These are phyloP conservation scores for Peromyscus polionotus DNA, from an alignment of 2,113 vertebrate genomes.

Conservation along the genomic window DNA sequence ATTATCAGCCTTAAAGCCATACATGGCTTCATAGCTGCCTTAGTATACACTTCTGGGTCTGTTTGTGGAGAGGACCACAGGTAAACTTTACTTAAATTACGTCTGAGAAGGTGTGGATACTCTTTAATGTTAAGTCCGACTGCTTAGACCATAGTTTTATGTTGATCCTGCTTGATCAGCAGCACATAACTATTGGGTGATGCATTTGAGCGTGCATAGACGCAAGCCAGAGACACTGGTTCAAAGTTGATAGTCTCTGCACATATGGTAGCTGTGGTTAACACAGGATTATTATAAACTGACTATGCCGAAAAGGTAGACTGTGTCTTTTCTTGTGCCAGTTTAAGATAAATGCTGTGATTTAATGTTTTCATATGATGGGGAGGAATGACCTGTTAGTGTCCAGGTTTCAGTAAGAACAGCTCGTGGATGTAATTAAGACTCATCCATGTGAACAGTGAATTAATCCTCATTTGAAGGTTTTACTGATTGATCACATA, in stretches of 20 bases:
- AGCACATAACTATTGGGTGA: background rate
- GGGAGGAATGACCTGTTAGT: slow-evolving; percentile 24
- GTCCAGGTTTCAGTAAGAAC: slow-evolving; percentile 20
- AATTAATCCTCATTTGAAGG: slow-evolving; percentile 59
- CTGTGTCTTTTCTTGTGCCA: background rate
- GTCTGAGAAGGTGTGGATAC: background rate
- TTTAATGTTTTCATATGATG: background rate
- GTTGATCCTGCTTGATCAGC: background rate
- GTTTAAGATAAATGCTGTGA: background rate
- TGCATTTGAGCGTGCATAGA: background rate
- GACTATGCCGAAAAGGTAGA: background rate
- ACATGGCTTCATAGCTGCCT: background rate
- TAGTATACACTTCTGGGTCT: background rate
- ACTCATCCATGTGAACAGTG: slow-evolving; percentile 55
- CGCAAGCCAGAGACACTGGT: background rate
- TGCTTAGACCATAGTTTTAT: background rate
- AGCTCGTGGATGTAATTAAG: slow-evolving; percentile 19
- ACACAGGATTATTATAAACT: background rate
- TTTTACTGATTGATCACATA: slow-evolving; percentile 48
- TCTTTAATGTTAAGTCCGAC: background rate
- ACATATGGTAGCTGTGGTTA: background rate
- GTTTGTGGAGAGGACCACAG: background rate
- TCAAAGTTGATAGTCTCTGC: background rate
- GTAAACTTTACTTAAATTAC: background rate
- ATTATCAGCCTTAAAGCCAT: background rate